Conservation (phyloP, 2,888 invertebrate genomes). For the Ametastegia equiseti region DNA sequence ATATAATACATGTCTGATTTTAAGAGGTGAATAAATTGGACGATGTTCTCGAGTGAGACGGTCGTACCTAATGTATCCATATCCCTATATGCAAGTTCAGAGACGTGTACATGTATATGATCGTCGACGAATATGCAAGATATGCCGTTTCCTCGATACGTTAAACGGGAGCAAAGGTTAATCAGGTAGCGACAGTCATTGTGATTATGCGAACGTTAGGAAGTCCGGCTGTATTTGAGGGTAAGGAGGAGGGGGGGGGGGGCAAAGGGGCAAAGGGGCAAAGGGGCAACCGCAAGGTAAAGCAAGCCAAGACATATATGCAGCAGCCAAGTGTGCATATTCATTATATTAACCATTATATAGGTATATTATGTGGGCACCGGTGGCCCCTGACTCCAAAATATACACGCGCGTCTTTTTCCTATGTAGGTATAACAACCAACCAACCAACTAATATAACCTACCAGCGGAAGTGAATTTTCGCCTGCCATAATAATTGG, state of each 20-base stretch:
- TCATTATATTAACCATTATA: constrained; percentile 18
- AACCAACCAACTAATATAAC: too few species aligned
- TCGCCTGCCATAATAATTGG: too few species aligned
- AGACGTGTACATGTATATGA: too few species aligned
- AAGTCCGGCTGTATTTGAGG: constrained; percentile 20
- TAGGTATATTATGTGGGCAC: neutral
- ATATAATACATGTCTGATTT: too few species aligned
- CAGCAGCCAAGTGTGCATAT: neutral
- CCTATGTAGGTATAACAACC: too few species aligned
- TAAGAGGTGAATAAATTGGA: too few species aligned
- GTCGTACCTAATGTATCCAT: neutral
- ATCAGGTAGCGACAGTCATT: constrained; percentile 28
- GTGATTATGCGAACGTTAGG: constrained; percentile 33
- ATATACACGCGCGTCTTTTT: too few species aligned
- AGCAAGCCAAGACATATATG: too few species aligned
- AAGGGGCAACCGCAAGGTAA: too few species aligned
- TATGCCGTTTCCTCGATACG: neutral
- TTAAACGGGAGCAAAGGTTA: constrained; percentile 30
- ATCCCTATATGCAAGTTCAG: neutral
- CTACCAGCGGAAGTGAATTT: too few species aligned
- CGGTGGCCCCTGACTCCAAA: neutral
- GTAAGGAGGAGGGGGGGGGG: neutral
- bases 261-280: neutral
- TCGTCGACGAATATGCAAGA: too few species aligned
- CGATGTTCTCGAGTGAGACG: too few species aligned